Evolutionary conservation across 2,888 invertebrate species (phyloP), one percentile per base, ranked within the genome.

Genomic region (Papilio elwesi): DNA sequence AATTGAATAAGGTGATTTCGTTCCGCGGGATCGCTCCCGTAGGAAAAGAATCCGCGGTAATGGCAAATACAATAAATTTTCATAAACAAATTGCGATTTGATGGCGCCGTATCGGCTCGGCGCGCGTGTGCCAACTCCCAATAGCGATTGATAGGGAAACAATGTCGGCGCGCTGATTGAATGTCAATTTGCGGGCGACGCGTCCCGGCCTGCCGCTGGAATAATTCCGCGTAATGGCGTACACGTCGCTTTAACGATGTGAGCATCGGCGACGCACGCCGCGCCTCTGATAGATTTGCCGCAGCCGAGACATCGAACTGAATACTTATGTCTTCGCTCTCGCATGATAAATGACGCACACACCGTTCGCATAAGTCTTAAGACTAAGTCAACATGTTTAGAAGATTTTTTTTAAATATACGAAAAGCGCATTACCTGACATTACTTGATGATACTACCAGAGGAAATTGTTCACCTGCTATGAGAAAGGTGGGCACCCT

Each of bases 51-150:
- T 90, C 90, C 89, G 63, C 71, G 89, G 93, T 93, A 93, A 93
- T 93, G 92, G 92, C 89, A 89, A 93, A 93, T 93, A 93, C 93
- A 92, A 93, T 93, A 93, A 93, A 93, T 93, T 93, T 93, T 93
- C 93, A 93, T 93, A 93, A 93, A 93, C 93, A 93, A 93, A 93
- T 93, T 92, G 92, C 92, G 88, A 88, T 93, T 93, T 93, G 93
- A 93, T 93, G 93, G 92, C 87, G 89, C 86, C 89, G 88, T 88
- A 87, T 88, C 85, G 84, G 80, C 80, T 68, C 70, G 78, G 74
- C 79, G 85, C 80, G 89, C 89, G 92, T 89, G 91, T 83, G 88
- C 87, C 83, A 83, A 88, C 87, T 92, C 81, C 89, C 92, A 92
- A 93, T 91, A 91, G 90, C 90, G 90, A 93, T 92, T 92, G 92